Base-by-base conservation (phyloP, 53 echinoderm and acorn worm genomes). In the Apostichopus leukothele region DNA sequence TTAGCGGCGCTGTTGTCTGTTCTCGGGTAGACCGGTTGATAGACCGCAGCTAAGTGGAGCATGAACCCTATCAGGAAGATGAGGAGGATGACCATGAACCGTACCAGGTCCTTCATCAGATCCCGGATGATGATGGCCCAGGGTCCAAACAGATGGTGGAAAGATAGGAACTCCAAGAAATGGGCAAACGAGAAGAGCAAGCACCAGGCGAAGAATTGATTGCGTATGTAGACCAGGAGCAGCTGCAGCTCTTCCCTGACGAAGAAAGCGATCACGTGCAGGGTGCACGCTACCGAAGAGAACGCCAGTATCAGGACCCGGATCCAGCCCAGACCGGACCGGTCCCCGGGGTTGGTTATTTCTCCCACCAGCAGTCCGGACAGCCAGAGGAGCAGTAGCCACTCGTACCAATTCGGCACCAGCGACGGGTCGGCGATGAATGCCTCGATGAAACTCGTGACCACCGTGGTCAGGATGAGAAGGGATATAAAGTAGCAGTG, bases 41-140 rank as follows among this genome's bases (percentile, higher is more conserved):
- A 97, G 71, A 97, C 95, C 4, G 98, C 98, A 8, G 98, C 93
- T 5, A 97, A 91, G 54, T 97, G 98, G 21, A 97, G 89, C 94
- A 95, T 95, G 86, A 97, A 97, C 1, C 98, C 98, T 1, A 95
- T 90, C n/a, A 97, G 84, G 83, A 97, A 97, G 50, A 97, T 97
- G 76, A 95, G 88, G 1, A 97, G 91, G 74, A 97, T 97, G 67
- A 97, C 98, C 95, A 97, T 95, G 90, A 97, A 97, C 76, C 93
- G 81, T 19, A 97, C 93, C 51, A 97, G 90, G 83, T 97, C 98
- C 91, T 94, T 95, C 94, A 97, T 97, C 5, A 95, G 92, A 88
- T 97, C 97, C 26, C 97, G 89, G 88, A 97, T 97, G 93, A 97
- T 97, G 78, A 97, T 97, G 3, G 95, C 97, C 97, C 97, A 97